These are phyloP conservation scores for Parotia lawesii DNA, from an alignment of 2,113 vertebrate species.

Conservation along the genomic window DNA sequence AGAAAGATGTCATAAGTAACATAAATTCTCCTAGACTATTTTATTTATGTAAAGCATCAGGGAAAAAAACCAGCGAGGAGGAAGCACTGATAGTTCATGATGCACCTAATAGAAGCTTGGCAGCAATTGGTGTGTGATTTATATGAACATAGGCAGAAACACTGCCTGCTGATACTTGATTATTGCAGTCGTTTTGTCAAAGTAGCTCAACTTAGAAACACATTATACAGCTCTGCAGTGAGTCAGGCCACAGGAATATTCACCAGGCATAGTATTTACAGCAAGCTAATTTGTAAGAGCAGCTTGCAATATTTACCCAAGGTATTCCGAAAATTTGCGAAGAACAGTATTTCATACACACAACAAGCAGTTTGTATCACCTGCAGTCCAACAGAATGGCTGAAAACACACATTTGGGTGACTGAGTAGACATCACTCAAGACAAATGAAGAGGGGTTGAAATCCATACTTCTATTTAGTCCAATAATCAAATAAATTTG, in stretches of 20 bases:
- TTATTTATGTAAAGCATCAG: background rate
- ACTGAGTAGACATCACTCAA: background rate
- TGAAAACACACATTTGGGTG: background rate
- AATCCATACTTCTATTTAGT: background rate
- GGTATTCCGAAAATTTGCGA: background rate
- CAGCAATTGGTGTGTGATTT: constrained; percentile 54
- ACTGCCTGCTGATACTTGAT: constrained; percentile 52
- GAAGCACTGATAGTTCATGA: background rate
- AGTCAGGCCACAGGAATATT: background rate
- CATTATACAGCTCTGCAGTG: background rate
- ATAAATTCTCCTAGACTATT: background rate
- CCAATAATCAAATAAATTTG: background rate
- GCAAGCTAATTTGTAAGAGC: constrained; percentile 5
- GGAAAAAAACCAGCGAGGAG: background rate
- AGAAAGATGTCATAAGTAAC: background rate
- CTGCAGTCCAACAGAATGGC: background rate
- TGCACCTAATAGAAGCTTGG: constrained; percentile 3
- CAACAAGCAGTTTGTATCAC: background rate
- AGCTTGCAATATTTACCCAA: background rate
- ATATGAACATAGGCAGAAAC: constrained; percentile 8
- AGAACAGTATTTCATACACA: background rate
- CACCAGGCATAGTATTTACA: background rate
- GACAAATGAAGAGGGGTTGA: background rate
- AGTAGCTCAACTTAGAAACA: constrained; percentile 13
- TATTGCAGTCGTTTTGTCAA: constrained; percentile 38